Base-by-base conservation (phyloP, 2,888 invertebrate genomes). In the Eilema sororculum region DNA sequence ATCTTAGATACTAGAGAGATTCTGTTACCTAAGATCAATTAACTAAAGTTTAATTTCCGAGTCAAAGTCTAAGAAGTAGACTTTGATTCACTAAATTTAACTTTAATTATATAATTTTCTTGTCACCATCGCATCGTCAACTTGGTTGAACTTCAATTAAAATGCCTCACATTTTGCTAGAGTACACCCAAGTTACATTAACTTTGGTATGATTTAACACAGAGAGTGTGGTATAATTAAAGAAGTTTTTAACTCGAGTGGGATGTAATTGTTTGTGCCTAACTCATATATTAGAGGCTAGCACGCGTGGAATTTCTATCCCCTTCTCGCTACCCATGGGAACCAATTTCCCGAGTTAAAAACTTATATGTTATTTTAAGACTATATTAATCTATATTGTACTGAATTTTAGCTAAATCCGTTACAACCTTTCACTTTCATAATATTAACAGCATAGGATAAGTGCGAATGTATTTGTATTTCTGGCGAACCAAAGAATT, bases 91-190 rank as follows among this genome's bases (percentile, higher is more conserved):
- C 52, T 52, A 52, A 52, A 52, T n/a, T 52, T 9, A 52, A 52
- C 52, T 52, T 52, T 52, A 52, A 52, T 52, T 20, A 52, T 52
- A n/a, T 52, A 52, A 52, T 52, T 52, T 52, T n/a, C 52, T n/a
- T 52, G 52, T 52, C 52, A n/a, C 52, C n/a, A n/a, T 9, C 52
- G n/a, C n/a, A 52, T 52, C 52, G 52, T n/a, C 52, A 20, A 20
- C n/a, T n/a, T n/a, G 52, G 8, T n/a, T 52, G n/a, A n/a, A n/a
- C 52, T 52, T 52, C 52, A 52, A 52, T 52, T 52, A 52, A 52
- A 52, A 52, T 52, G 52, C 52, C 52, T 52, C n/a, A 52, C n/a
- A n/a, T 52, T 52, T 52, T 52, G 16, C n/a, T 9, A n/a, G 8
- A 52, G 41, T 41, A 41, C 16, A 41, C 41, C 8, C 41, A 41